Percentiles rank a stretch among this genome's conserved stretches.
These are phyloP conservation scores for Platyura marginata DNA, from an alignment of 1,140 invertebrate species.

Conservation along the genomic window DNA sequence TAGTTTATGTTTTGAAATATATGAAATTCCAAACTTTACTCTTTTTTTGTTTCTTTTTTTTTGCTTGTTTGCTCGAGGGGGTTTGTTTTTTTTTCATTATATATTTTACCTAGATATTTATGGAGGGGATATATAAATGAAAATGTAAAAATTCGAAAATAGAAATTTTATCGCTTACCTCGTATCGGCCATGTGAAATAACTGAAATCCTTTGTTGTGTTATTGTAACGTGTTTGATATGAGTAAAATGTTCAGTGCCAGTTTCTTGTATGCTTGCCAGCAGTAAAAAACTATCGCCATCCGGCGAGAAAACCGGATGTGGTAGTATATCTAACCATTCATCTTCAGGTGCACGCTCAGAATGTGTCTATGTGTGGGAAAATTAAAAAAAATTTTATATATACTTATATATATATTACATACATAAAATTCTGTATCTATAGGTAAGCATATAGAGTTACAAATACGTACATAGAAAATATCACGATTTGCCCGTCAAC, in stretches of 20 bases:
- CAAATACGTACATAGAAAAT: not conserved
- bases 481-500: too few species aligned
- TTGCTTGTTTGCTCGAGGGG: not conserved
- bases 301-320: conserved; percentile 62
- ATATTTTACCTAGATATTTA: not conserved
- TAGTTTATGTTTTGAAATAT: too few species aligned
- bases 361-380: conserved; percentile 38
- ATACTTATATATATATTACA: too few species aligned
- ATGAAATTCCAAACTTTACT: too few species aligned
- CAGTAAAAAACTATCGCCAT: conserved; percentile 68
- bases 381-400: too few species aligned
- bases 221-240: conserved; percentile 72
- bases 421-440: not conserved
- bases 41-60: too few species aligned
- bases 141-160: too few species aligned
- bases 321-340: conserved; percentile 72
- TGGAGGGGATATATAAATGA: not conserved
- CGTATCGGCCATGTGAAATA: conserved; percentile 70
- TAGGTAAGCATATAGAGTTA: not conserved
- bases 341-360: conserved; percentile 57
- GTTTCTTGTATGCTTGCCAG: conserved; percentile 67
- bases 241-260: conserved; percentile 61
- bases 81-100: not conserved
- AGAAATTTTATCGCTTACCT: conserved; percentile 35
- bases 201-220: conserved; percentile 67